Evolutionary conservation across 2,888 invertebrate species (phyloP), one percentile per base, ranked within the genome.

Genomic region (Ashinkailepas kermadecensis): DNA sequence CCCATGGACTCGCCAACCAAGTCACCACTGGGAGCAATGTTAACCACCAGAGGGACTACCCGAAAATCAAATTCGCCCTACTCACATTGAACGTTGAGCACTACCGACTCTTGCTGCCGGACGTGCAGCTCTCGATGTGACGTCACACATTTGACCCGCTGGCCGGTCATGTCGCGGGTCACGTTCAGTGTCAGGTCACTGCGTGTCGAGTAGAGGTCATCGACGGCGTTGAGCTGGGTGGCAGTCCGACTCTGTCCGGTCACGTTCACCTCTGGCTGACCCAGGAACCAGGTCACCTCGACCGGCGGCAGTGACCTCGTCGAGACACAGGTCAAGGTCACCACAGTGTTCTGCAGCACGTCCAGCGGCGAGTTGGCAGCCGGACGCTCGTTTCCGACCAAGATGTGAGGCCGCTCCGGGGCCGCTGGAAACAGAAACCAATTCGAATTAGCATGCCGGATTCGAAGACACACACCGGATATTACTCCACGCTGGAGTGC

Each of bases 291-390:
- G 21, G 56, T 74, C 21, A 74, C 18, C 21, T 21, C 74, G 56
- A 21, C 74, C 56, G 74, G 74, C 54, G 74, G 74, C 74, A 74
- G 56, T 8, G 74, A 74, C 56, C 74, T 15, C 74, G 21, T 21
- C 56, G 74, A 74, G 54, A 74, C 74, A 56, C 74, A 74, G 74
- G 74, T 74, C 54, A 74, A 56, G 54, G 74, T 74, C 56, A 74
- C 74, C 3, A 54, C 18, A 18, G 6, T 54, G 74, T 74, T 74
- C 74, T 74, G 54, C 39, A 21, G 54, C 54, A 74, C 74, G 74
- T 54, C 56, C 74, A 74, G 74, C 13, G 74, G 74, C 21, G 54
- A 1, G 21, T 11, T 56, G 74, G 6, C 54, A 9, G 74, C 9
- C 7, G 56, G 54, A 1, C 21, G 74, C 9, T 13, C 3, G 56